Base-by-base conservation (phyloP, 2,797 vertebrate species). In the Mus minutoides region DNA sequence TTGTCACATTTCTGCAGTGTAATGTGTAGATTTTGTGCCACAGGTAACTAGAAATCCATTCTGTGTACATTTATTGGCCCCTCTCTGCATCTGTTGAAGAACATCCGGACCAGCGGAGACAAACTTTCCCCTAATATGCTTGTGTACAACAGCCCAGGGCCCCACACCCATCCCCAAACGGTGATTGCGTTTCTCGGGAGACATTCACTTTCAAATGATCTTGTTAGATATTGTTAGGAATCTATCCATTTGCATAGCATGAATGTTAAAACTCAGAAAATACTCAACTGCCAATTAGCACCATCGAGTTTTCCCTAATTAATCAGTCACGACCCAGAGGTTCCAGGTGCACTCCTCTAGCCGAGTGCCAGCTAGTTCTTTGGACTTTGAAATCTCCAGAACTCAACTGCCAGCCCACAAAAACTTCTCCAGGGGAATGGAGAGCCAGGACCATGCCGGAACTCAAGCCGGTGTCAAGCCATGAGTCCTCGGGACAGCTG, bases 151-250 rank as follows among this genome's bases (percentile, higher is more conserved):
- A 79, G 90, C 37, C 4, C 11, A 0, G 9, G 96, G 87, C 92
- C 92, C 6, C 26, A 9, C 92, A 16, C 94, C 93, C 93, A 93
- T 83, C 97, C 96, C 95, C 62, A 84, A 89, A 95, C 93, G 0
- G 0, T 86, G 98, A 96, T 64, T 97, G 93, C 97, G 10, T 92
- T 97, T 79, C 98, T 96, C 96, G 0, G 0, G 97, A 94, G 97
- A 97, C 71, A 56, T 97, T 97, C 89, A 96, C 97, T 98, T 98
- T 93, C 97, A 97, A 97, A 97, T 97, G 97, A 97, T 97, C 97
- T 97, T 97, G 97, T 97, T 97, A 97, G 98, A 98, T 98, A 97
- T 97, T 97, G 98, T 98, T 96, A 97, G 97, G 97, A 96, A 97
- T 86, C 67, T 97, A 97, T 92, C 69, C 87, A 95, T 98, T 97